Evolutionary conservation across 2,113 vertebrate genomes (phyloP).

Genomic region (Pelodiscus sinensis): DNA sequence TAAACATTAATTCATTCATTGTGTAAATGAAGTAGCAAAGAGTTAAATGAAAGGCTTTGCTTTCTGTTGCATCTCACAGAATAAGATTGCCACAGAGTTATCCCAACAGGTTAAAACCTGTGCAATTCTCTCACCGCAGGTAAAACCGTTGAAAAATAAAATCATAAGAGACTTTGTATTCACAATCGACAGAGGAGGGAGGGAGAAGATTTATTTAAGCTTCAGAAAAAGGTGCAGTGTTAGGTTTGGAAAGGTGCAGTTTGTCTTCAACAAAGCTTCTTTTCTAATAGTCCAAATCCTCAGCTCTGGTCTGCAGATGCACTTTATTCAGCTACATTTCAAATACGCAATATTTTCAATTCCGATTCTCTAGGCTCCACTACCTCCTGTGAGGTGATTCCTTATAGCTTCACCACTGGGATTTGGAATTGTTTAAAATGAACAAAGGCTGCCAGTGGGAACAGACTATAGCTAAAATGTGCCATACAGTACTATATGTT

Average conservation of each 20-base stretch:
- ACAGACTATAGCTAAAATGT: no score
- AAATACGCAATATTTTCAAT: neutral
- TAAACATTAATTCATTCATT: neutral
- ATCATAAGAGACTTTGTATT: neutral
- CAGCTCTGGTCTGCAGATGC: neutral
- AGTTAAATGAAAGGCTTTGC: neutral
- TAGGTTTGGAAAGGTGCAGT: neutral
- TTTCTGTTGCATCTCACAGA: neutral
- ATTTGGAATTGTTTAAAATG: neutral
- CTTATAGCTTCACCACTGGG: neutral
- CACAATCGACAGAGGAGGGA: neutral
- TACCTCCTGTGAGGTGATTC: neutral
- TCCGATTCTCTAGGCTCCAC: neutral
- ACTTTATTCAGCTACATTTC: neutral
- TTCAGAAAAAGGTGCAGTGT: neutral
- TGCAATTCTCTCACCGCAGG: neutral
- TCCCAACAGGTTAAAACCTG: neutral
- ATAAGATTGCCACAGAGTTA: fast-evolving
- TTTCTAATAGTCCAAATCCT: neutral
- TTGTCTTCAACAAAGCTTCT: neutral
- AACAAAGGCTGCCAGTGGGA: no score
- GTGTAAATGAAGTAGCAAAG: neutral
- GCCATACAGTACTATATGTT: no score
- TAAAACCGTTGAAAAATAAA: neutral
- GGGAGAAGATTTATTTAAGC: neutral